Base-by-base conservation (phyloP, 2,888 invertebrate genomes). In the Leucoma salicis region DNA sequence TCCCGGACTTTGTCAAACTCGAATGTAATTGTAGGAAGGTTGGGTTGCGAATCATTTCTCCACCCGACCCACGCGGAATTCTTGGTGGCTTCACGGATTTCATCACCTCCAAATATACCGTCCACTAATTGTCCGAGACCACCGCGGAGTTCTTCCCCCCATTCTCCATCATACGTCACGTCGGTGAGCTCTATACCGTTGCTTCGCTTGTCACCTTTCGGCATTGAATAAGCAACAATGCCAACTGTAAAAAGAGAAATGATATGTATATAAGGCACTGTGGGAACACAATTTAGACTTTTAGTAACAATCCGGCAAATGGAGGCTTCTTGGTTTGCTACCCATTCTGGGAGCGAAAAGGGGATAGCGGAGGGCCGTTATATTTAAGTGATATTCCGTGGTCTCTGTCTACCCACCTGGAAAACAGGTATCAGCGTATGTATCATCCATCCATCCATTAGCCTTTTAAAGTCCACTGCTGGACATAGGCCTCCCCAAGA, bases 1-100 rank as follows among this genome's bases (percentile, higher is more conserved):
- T 97, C 97, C 12, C 97, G 91, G 43, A 96, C 94, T 70, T 92
- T 92, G 73, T 97, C 97, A 82, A 98, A 97, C 78, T 96, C 96
- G 86, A 95, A 95, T 44, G 90, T 91, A 57, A 95, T 90, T 61
- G 93, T 93, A 0, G 94, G 91, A 0, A 94, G 92, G 18, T 88
- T 84, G 2, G 93, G 86, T 5, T 70, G 58, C 1, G 94, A 92
- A 71, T 95, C 95, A 77, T 95, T 95, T 67, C 93, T 92, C 97
- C 97, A 97, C 0, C 97, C 97, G 18, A 97, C 94, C 97, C 97
- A 97, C 36, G 96, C 95, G 66, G 95, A 79, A 40, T 62, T 72
- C 53, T 78, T 94, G 14, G 92, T 92, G 8, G 88, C 89, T 50
- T 88, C 86, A 80, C 94, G 78, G 92, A 88, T 87, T 60, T 88